Evolutionary conservation across 1,140 invertebrate species (phyloP).

Genomic region (Anagrus nilaparvatae): DNA sequence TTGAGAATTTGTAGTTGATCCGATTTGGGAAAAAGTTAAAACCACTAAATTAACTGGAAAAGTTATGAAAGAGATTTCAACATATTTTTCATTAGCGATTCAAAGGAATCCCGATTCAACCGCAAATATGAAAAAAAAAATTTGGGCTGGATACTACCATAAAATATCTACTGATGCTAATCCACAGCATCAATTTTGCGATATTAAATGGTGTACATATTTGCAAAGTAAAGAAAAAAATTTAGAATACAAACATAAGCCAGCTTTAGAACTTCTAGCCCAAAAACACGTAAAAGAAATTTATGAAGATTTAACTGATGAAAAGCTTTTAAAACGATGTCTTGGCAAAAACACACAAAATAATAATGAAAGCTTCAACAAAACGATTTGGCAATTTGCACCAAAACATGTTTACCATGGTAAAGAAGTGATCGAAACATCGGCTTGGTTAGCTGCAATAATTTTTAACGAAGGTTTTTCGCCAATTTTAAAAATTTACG

Average conservation of each 20-base stretch:
- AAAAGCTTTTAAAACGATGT: background rate
- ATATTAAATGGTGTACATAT: conserved; percentile 7
- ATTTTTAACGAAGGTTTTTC: too few species aligned
- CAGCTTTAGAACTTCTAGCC: background rate
- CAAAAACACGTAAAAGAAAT: background rate
- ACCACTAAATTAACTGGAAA: conserved; percentile 13
- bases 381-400: conserved; percentile 7
- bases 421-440: background rate
- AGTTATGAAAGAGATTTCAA: conserved; percentile 15
- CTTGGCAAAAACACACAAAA: background rate
- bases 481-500: too few species aligned
- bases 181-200: conserved; percentile 7
- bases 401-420: conserved; percentile 7
- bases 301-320: background rate
- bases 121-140: conserved; percentile 7
- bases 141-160: conserved; percentile 5
- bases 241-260: background rate
- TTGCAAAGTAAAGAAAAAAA: conserved; percentile 6
- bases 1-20: too few species aligned
- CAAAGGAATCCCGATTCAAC: conserved; percentile 14
- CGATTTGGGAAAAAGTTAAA: too few species aligned
- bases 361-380: conserved; percentile 6
- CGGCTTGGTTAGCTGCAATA: background rate
- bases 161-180: conserved; percentile 7
- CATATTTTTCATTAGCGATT: conserved; percentile 19